phyloP scores from a whole-genome alignment of 2,113 vertebrate species.

The Notothenia coriiceps region DNA sequence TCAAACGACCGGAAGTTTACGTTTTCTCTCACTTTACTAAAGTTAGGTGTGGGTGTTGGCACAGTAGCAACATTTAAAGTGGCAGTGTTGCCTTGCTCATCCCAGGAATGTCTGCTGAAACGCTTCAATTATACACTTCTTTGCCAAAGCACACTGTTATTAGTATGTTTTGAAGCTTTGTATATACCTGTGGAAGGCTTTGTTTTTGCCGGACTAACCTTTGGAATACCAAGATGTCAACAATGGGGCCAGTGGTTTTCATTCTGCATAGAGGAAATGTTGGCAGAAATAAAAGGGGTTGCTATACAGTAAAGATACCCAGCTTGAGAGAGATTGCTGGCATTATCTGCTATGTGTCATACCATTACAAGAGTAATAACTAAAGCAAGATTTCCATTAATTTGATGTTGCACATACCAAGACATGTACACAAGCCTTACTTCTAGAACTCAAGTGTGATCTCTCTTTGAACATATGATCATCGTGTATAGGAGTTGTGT shows the following conservation, averaged over 20 bases:
- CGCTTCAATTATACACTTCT: constrained; percentile 45
- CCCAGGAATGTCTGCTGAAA: constrained; percentile 51
- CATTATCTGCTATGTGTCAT: neutral
- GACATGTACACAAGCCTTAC: neutral
- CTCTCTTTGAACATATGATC: neutral
- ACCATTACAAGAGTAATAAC: neutral
- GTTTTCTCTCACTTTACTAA: neutral
- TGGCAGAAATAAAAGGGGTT: neutral
- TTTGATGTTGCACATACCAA: neutral
- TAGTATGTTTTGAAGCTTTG: neutral
- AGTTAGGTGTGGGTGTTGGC: neutral
- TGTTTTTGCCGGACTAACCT: neutral
- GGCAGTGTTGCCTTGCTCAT: neutral
- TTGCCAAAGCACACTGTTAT: constrained; percentile 30
- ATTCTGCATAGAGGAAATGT: neutral
- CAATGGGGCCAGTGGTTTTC: neutral
- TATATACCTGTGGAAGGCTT: neutral
- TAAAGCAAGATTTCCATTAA: neutral
- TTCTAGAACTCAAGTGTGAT: neutral
- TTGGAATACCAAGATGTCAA: neutral
- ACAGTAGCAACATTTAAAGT: constrained; percentile 46
- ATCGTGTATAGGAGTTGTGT: neutral
- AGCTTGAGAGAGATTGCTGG: neutral
- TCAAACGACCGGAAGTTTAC: neutral
- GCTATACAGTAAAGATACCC: neutral